Evolutionary conservation across 1,140 invertebrate genomes (phyloP).

Genomic region (Agraylea sexmaculata): DNA sequence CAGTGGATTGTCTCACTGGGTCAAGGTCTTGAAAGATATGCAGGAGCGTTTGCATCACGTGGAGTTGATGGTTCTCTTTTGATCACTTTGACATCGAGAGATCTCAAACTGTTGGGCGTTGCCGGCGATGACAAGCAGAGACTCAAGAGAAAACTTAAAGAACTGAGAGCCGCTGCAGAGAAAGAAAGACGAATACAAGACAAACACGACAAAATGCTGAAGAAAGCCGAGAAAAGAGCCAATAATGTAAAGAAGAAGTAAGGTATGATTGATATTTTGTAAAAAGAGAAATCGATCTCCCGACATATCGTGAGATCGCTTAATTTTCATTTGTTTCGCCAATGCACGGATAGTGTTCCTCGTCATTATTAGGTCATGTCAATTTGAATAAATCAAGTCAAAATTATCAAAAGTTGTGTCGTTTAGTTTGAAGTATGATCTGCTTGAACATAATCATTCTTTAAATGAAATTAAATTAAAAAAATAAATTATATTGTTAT

Average conservation of each 20-base stretch:
- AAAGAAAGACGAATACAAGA: slow-evolving; percentile 63
- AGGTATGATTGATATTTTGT: slow-evolving; percentile 8
- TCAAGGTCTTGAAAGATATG: slow-evolving; percentile 69
- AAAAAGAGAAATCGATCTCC: slow-evolving; percentile 14
- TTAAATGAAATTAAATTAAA: too few relatives aligned
- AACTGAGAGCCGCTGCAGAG: slow-evolving; percentile 65
- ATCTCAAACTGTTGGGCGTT: slow-evolving; percentile 77
- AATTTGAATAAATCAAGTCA: slow-evolving; percentile 15
- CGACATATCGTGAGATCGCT: slow-evolving; percentile 19
- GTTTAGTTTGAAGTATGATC: too few relatives aligned
- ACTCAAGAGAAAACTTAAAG: slow-evolving; percentile 82
- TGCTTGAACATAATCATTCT: too few relatives aligned
- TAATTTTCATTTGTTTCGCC: slow-evolving; percentile 21
- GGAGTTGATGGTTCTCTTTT: slow-evolving; percentile 73
- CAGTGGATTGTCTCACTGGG: slow-evolving; percentile 75
- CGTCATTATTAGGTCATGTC: slow-evolving; percentile 22
- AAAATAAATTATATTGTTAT: too few relatives aligned
- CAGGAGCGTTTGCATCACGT: slow-evolving; percentile 70
- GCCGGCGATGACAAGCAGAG: slow-evolving; percentile 66
- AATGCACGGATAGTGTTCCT: slow-evolving; percentile 23
- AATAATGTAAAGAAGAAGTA: slow-evolving; percentile 45
- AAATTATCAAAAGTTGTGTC: too few relatives aligned
- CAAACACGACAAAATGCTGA: slow-evolving; percentile 73
- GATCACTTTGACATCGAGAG: slow-evolving; percentile 70
- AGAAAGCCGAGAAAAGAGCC: slow-evolving; percentile 59